phyloP scores from a whole-genome alignment of 2,797 vertebrate species.

The Muscicapa comitata region DNA sequence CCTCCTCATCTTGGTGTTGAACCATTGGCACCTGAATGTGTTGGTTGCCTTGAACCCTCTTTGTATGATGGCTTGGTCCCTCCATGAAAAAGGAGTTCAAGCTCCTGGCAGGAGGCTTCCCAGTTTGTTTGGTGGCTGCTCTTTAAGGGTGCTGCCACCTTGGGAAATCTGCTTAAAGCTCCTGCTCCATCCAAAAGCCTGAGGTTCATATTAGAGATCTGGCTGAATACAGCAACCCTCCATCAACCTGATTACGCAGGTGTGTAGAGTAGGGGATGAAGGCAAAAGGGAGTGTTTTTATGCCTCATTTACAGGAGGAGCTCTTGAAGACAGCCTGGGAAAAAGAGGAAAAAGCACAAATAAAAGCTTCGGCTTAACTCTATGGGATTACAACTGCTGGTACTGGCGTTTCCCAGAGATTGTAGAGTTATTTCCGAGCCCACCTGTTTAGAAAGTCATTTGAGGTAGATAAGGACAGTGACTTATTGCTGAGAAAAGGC shows the following conservation, averaged over 20 bases:
- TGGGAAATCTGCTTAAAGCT: neutral
- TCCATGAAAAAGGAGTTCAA: neutral
- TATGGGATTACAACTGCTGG: neutral
- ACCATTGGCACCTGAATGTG: neutral
- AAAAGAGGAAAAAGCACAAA: neutral
- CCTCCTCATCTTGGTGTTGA: neutral
- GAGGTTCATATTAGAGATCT: neutral
- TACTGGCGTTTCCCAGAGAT: neutral
- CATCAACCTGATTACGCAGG: neutral
- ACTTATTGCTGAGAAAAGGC: constrained; percentile 36
- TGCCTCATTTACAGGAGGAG: neutral
- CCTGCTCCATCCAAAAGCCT: neutral
- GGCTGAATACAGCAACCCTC: neutral
- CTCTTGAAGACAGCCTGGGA: neutral
- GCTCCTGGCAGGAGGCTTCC: neutral
- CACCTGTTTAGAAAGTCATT: constrained; percentile 34
- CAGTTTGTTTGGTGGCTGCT: neutral
- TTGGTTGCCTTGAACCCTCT: neutral
- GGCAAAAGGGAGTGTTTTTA: neutral
- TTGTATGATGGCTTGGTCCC: neutral
- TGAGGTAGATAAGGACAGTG: constrained; percentile 45
- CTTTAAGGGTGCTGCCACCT: neutral
- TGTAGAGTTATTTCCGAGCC: neutral
- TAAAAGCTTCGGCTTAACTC: neutral
- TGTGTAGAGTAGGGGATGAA: neutral